phyloP scores from a whole-genome alignment of 1,140 invertebrate genomes.

The Caerostris darwini region DNA sequence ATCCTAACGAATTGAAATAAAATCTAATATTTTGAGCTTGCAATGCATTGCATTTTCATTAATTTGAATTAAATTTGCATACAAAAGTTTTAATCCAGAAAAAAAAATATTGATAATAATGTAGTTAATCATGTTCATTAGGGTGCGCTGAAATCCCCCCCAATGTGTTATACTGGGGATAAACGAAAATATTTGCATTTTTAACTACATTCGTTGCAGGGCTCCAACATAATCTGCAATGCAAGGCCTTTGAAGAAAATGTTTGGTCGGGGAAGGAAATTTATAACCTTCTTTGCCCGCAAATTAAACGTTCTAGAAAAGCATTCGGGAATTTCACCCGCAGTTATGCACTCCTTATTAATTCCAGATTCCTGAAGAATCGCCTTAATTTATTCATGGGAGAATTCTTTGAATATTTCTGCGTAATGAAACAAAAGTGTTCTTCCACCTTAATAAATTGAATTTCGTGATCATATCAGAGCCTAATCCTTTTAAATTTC shows the following conservation, averaged over 20 bases:
- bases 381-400: slow-evolving; percentile 51
- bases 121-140: too few relatives aligned
- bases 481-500: slow-evolving; percentile 20
- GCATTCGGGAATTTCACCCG: background rate
- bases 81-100: too few relatives aligned
- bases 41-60: too few relatives aligned
- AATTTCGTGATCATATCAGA: background rate
- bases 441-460: background rate
- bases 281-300: background rate
- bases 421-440: slow-evolving; percentile 8
- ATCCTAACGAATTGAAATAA: too few relatives aligned
- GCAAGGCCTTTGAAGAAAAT: background rate
- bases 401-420: slow-evolving; percentile 9
- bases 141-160: background rate
- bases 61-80: too few relatives aligned
- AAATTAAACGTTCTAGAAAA: slow-evolving; percentile 15
- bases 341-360: slow-evolving; percentile 35
- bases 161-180: background rate
- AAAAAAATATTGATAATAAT: too few relatives aligned
- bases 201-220: slow-evolving; percentile 10
- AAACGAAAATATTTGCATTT: slow-evolving; percentile 26
- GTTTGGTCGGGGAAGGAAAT: slow-evolving; percentile 1
- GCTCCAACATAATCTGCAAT: background rate
- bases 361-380: slow-evolving; percentile 34
- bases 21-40: too few relatives aligned